These are phyloP conservation scores for Sebastes fasciatus DNA, from an alignment of 2,113 vertebrate genomes.

Conservation along the genomic window DNA sequence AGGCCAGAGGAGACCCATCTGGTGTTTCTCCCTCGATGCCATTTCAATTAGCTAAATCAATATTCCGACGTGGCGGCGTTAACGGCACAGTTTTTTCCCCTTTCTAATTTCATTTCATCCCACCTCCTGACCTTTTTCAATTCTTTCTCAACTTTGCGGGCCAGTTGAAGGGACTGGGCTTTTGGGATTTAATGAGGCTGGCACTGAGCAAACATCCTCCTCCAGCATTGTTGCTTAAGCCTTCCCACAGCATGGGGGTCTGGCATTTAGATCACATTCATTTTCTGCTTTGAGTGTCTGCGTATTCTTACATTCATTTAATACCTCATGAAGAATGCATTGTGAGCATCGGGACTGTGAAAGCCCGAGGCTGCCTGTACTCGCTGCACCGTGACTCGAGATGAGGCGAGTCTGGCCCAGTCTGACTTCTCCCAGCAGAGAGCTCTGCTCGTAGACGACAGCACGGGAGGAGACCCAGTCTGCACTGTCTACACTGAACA, in stretches of 20 bases:
- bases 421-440: conserved; percentile 59
- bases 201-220: conserved; percentile 80
- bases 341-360: conserved; percentile 62
- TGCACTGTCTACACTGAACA: conserved; percentile 45
- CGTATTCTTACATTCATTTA: conserved; percentile 81
- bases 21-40: conserved; percentile 76
- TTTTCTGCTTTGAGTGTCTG: conserved; percentile 71
- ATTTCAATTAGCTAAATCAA: conserved; percentile 86
- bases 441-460: conserved; percentile 54
- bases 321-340: conserved; percentile 80
- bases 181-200: conserved; percentile 82
- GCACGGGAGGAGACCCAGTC: conserved; percentile 47
- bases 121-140: conserved; percentile 77
- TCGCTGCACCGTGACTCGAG: conserved; percentile 68
- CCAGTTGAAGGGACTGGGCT: conserved; percentile 63
- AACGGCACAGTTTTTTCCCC: conserved; percentile 68
- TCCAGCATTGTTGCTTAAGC: conserved; percentile 60
- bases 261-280: conserved; percentile 82
- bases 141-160: conserved; percentile 72
- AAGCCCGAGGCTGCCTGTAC: conserved; percentile 65
- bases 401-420: conserved; percentile 50
- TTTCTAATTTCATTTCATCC: conserved; percentile 79
- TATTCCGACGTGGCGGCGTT: conserved; percentile 67
- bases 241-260: conserved; percentile 55
- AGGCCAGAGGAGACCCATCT: conserved; percentile 79